Evolutionary conservation across 2,113 vertebrate genomes (phyloP), one percentile per base, ranked within the genome.

Genomic region (Grantiella picta): DNA sequence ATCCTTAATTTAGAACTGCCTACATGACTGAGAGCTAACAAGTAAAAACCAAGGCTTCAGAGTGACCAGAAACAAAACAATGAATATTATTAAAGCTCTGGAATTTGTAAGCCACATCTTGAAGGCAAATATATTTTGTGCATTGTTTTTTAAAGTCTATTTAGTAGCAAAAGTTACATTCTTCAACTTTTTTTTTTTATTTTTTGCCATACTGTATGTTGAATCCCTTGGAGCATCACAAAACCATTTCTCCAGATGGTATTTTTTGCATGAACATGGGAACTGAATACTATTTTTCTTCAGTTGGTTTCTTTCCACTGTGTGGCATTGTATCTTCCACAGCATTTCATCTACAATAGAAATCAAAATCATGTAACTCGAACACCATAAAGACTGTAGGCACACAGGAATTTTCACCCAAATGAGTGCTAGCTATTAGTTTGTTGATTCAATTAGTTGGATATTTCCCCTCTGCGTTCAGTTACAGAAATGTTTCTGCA

Each of bases 311-410:
- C 49, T 86, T 60, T 94, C 69, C 94, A 96, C 22, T 97, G 86
- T 53, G 93, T 96, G 23, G 73, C 71, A 85, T 85, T 97, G 47
- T 96, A 57, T 82, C 87, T 96, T 82, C 96, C 96, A 96, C 80
- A 97, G 77, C 86, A 97, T 63, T 97, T 36, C n/a, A 96, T 89
- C 93, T 97, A 91, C 35, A 63, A 90, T 35, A 89, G 10, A 64
- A 85, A 66, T 60, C 28, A 42, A 69, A 87, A 68, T 44, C 22
- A 27, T 73, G 11, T 84, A 33, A 91, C 22, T 79, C 21, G 31
- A 72, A 53, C 22, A 18, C 4, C 6, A 54, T 10, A 65, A 66
- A 50, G n/a, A 27, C 20, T 44, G 8, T 53, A 2, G 24, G 18
- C 15, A 44, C 7, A 61, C 38, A 72, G 23, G 23, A 56, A 65